Evolutionary conservation across 2,888 invertebrate genomes (phyloP), one percentile per base, ranked within the genome.

Genomic region (Venustoraphidia nigricollis): DNA sequence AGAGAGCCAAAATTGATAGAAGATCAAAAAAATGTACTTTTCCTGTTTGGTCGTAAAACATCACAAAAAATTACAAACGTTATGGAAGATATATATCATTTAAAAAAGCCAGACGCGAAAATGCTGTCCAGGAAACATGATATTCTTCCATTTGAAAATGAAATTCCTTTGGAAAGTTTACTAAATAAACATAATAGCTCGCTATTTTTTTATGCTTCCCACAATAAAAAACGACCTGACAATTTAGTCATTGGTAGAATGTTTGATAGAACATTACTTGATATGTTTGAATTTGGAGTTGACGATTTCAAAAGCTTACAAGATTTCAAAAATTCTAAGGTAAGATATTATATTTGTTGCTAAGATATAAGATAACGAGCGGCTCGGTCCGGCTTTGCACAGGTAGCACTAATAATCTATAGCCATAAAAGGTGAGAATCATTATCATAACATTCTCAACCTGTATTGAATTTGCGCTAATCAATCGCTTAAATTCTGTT

Each of bases 271-370:
- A 83, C 85, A 49, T 70, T 98, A 35, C 68, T 98, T 49, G 98
- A 99, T 62, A 95, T 98, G 94, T 77, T 92, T 49, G 98, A 99
- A 68, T 76, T 98, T 48, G 91, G 93, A 10, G 77, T 97, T 17
- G 88, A 90, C 47, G 77, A 81, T 47, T 95, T 80, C 62, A 80
- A 81, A 62, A 74, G 85, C 0, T 75, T 96, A 64, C 69, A 76
- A 13, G 87, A 88, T 41, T 92, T 94, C 59, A 79, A 80, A 52
- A 78, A 77, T 48, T 78, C 83, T 46, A 92, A 47, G 42, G 47
- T 47, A 41, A 65, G 57, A 58, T 3, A 39, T 8, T 36, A 11
- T 5, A 10, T 10, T 34, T 34, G 3, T 34, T 37, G 34, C 2
- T 10, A 3, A 2, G 6, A 34, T 11, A 38, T 39, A 17, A 14